Percentiles rank a stretch among this genome's conserved stretches.
Evolutionary conservation across 2,113 vertebrate genomes (phyloP).

Genomic region (Coturnix japonica): DNA sequence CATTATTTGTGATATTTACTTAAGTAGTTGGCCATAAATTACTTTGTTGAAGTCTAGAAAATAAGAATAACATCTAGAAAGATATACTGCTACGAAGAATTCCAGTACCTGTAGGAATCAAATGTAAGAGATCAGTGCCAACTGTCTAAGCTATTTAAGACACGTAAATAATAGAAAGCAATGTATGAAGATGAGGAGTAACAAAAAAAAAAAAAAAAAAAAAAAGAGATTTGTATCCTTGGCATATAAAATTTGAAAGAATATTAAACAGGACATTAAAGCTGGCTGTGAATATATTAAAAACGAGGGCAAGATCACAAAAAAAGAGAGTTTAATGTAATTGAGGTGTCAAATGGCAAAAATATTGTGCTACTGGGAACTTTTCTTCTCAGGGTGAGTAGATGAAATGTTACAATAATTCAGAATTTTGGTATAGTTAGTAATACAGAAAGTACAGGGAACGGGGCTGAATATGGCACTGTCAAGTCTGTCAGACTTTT

Average conservation of each 20-base stretch:
- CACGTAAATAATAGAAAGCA: neutral
- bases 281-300: neutral
- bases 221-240: neutral
- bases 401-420: neutral
- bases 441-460: neutral
- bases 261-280: neutral
- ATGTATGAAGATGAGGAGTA: neutral
- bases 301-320: neutral
- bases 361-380: neutral
- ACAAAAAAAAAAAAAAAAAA: no score
- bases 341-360: neutral
- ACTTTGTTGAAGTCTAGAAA: neutral
- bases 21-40: neutral
- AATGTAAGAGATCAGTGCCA: neutral
- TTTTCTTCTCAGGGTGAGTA: neutral
- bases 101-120: neutral
- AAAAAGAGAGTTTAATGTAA: neutral
- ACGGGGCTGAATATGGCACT: neutral
- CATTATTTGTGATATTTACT: neutral
- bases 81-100: neutral
- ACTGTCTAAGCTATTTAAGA: neutral
- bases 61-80: neutral
- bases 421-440: neutral
- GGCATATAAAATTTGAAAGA: neutral
- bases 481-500: neutral